phyloP scores from a whole-genome alignment of 2,113 vertebrate genomes.

The Lathamus discolor region DNA sequence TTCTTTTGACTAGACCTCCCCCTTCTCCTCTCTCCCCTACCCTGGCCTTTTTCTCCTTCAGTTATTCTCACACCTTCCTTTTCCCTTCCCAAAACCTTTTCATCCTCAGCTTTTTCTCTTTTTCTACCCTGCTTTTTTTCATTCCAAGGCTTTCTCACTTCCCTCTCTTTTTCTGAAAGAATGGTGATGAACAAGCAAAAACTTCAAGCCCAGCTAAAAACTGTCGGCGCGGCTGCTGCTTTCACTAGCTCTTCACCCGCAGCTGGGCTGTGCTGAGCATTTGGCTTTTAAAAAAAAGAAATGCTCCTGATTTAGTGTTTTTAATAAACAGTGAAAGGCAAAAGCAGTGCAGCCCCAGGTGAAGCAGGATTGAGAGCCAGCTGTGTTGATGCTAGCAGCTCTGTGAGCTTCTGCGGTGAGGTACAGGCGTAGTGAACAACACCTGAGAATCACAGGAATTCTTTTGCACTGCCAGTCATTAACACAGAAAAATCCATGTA shows the following conservation, averaged over 20 bases:
- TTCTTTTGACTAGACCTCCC: neutral
- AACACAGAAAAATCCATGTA: constrained; percentile 46
- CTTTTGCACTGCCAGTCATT: constrained; percentile 57
- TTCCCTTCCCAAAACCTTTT: neutral
- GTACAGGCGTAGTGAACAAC: constrained; percentile 3
- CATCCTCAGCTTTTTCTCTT: neutral
- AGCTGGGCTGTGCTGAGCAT: constrained; percentile 43
- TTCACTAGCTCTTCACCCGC: constrained; percentile 47
- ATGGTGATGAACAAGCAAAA: constrained; percentile 60
- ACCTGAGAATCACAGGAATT: constrained; percentile 53
- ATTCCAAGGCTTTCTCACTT: constrained; percentile 11
- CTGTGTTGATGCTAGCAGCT: constrained; percentile 61
- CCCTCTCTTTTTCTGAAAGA: neutral
- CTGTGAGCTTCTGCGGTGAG: constrained; percentile 35
- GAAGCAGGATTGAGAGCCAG: constrained; percentile 63
- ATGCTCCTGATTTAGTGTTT: constrained; percentile 76
- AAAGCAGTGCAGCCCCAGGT: constrained; percentile 56
- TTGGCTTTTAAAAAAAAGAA: constrained; percentile 62
- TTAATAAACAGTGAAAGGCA: constrained; percentile 73
- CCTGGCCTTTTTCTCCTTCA: neutral
- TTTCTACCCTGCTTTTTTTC: neutral
- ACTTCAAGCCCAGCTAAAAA: constrained; percentile 56
- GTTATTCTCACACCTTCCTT: neutral
- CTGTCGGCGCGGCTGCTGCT: constrained; percentile 36
- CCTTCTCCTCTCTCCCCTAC: neutral